phyloP scores from a whole-genome alignment of 30 jellyfish, hydroid and myxozoan species.

The Cassiopea andromeda region DNA sequence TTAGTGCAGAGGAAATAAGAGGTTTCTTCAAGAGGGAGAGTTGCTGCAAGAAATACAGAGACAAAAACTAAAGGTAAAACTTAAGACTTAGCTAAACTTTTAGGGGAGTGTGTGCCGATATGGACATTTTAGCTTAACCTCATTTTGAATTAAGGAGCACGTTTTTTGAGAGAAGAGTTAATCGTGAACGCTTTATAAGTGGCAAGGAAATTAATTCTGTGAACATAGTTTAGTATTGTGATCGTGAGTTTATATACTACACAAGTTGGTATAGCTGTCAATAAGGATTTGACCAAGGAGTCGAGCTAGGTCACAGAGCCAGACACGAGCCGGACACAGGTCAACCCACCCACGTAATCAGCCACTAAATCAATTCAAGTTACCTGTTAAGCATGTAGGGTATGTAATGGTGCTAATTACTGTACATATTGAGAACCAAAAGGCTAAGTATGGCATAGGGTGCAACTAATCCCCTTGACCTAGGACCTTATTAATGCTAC shows the following conservation, averaged over 20 bases:
- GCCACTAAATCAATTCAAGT: no score
- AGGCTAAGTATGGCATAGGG: no score
- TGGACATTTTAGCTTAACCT: constrained; percentile 12
- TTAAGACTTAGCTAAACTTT: constrained; percentile 19
- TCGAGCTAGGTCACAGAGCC: no score
- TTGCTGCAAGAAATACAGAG: constrained; percentile 29
- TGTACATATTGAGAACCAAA: no score
- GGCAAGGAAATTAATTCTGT: not conserved
- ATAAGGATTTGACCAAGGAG: no score
- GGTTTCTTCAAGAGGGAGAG: constrained; percentile 29
- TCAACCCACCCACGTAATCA: no score
- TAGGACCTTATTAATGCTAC: no score
- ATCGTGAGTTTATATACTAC: not conserved
- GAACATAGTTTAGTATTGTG: not conserved
- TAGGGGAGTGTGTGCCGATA: constrained; percentile 51
- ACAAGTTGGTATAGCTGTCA: not conserved
- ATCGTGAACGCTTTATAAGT: not conserved
- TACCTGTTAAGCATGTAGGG: no score
- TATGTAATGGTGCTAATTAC: no score
- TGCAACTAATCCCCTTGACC: no score
- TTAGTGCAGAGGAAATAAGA: constrained; percentile 23
- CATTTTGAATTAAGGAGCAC: not conserved
- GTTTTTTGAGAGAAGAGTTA: not conserved
- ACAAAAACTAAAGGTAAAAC: constrained; percentile 14
- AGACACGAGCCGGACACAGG: no score